Conservation (phyloP, 2,113 vertebrate species). For the Grantiella picta region DNA sequence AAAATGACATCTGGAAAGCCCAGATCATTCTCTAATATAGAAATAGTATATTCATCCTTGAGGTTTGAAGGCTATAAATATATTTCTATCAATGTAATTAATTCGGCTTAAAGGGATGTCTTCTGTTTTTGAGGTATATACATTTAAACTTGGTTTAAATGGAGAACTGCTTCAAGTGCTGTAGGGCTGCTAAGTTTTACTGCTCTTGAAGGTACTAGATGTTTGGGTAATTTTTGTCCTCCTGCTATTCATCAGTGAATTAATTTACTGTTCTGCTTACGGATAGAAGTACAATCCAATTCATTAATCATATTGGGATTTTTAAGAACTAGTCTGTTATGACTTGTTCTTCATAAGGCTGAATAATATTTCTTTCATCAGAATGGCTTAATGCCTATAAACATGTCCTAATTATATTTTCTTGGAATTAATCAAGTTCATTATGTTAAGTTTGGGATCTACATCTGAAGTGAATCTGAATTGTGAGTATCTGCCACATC, state of each 20-base stretch:
- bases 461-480: conserved; percentile 30
- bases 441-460: conserved; percentile 40
- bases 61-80: neutral
- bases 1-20: conserved; percentile 12
- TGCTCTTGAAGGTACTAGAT: neutral
- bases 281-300: conserved; percentile 11
- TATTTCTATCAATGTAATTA: neutral
- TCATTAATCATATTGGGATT: conserved; percentile 57
- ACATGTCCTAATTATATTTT: conserved; percentile 60
- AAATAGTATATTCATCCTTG: neutral
- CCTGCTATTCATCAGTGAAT: conserved; percentile 37
- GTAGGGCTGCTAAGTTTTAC: neutral
- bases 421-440: conserved; percentile 50
- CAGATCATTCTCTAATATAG: neutral
- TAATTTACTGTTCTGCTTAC: conserved; percentile 44
- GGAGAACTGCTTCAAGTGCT: neutral
- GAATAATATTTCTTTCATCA: conserved; percentile 66
- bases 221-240: conserved; percentile 40
- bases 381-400: conserved; percentile 56
- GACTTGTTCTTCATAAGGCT: conserved; percentile 50
- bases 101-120: neutral
- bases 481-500: neutral
- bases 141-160: neutral
- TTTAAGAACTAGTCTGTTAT: conserved; percentile 40
- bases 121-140: neutral